Percentiles rank a stretch among this genome's conserved stretches.
Evolutionary conservation across 2,113 vertebrate species (phyloP).

Genomic region (Theropithecus gelada): DNA sequence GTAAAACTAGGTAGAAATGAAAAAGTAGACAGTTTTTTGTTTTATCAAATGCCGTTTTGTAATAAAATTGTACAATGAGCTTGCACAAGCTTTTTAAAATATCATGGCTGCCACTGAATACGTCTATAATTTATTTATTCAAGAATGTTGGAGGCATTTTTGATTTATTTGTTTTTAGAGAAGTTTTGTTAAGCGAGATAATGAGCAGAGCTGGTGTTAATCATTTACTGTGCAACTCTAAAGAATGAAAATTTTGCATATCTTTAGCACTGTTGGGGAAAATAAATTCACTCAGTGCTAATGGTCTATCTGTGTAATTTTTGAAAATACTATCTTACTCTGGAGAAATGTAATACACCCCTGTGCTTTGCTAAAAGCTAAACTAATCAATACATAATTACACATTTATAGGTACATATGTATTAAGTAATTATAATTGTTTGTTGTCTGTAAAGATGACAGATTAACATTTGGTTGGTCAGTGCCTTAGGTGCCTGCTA

Average conservation of each 20-base stretch:
- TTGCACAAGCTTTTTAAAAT: conserved; percentile 98
- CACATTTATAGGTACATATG: conserved; percentile 78
- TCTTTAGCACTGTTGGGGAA: conserved; percentile 91
- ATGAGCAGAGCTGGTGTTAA: conserved; percentile 97
- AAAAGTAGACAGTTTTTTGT: conserved; percentile 86
- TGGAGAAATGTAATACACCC: conserved; percentile 78
- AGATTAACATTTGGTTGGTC: conserved; percentile 75
- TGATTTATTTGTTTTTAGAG: conserved; percentile 98
- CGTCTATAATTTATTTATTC: conserved; percentile 97
- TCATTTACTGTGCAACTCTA: conserved; percentile 90
- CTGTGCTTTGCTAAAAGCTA: conserved; percentile 83
- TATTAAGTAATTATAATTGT: conserved; percentile 80
- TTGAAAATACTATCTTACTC: conserved; percentile 81
- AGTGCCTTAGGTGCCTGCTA: conserved; percentile 64
- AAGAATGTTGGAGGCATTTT: conserved; percentile 90
- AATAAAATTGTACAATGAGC: conserved; percentile 92
- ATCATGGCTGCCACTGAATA: conserved; percentile 96
- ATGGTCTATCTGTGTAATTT: conserved; percentile 84
- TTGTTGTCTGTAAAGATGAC: conserved; percentile 83
- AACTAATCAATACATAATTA: conserved; percentile 85
- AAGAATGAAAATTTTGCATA: conserved; percentile 93
- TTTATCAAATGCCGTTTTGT: conserved; percentile 91
- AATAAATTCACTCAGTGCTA: conserved; percentile 87
- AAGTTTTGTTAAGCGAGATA: conserved; percentile 98
- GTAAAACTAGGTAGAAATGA: conserved; percentile 73